Evolutionary conservation across 1,140 invertebrate species (phyloP), one percentile per base, ranked within the genome.

Genomic region (Hycleus cichorii): DNA sequence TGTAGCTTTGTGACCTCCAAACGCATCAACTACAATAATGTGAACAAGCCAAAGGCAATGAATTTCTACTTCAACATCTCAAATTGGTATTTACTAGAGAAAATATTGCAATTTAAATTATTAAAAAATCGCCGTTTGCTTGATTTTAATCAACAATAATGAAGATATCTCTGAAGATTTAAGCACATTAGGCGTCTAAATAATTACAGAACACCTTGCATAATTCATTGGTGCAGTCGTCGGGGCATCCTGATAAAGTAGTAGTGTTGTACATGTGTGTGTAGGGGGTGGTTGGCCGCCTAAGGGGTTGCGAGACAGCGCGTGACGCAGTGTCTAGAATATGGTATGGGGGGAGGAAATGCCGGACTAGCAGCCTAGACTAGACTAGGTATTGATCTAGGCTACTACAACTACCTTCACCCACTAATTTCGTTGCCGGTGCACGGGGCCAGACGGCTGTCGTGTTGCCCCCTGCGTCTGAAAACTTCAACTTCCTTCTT

Each of bases 341-440:
- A 40, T 27, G 47, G 48, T 47, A 39, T 46, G 49, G 57, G 51
- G 58, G 58, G 56, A 57, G 58, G 59, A 64, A 64, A 67, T 54
- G 54, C 44, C 45, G 64, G 64, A 69, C 69, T 69, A 71, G 18
- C 18, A 18, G 69, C 64, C 69, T 69, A 71, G 69, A 71, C 32
- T 32, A 4, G 4, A 32, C 68, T 65, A 62, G 60, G 68, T 71
- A 71, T 71, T 69, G 69, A 71, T 71, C 69, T 71, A 66, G 68
- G 68, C 68, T 63, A 18, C 18, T 18, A 18, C 18, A 18, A 18
- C 18, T 18, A 71, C 69, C 69, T 71, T 71, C 68, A 71, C 69
- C 69, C 69, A 71, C 69, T 71, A 71, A 71, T 71, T 71, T 69
- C 64, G 65, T 64, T 64, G 59, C 53, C 69, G 67, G 63, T 64